These are phyloP conservation scores for Flexamia atlantica DNA, from an alignment of 2,888 invertebrate genomes.

Conservation along the genomic window DNA sequence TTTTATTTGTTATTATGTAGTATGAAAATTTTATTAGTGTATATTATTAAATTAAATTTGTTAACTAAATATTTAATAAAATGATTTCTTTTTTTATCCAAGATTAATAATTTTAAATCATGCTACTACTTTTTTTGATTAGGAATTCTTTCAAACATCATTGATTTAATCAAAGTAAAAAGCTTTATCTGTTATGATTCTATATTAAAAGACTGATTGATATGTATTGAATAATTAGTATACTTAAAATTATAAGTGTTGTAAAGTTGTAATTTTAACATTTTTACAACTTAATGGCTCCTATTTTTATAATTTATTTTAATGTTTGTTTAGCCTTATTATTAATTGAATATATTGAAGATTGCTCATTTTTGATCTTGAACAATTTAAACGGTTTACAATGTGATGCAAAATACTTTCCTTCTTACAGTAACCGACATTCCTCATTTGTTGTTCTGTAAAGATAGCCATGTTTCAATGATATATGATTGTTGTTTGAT, in stretches of 20 bases:
- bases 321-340: not conserved
- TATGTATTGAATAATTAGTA: constrained; percentile 15
- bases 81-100: too few species aligned
- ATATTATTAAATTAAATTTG: too few species aligned
- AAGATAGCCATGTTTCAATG: not conserved
- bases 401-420: not conserved
- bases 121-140: too few species aligned
- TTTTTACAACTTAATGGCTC: not conserved
- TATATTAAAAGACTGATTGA: constrained; percentile 21
- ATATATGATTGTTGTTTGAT: constrained; percentile 38
- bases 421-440: not conserved
- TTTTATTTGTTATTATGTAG: too few species aligned
- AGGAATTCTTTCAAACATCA: too few species aligned
- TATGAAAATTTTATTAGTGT: too few species aligned
- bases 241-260: constrained; percentile 34
- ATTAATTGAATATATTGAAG: too few species aligned
- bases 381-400: not conserved
- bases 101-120: too few species aligned
- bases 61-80: too few species aligned
- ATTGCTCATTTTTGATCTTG: constrained; percentile 4
- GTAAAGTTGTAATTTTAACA: constrained; percentile 16
- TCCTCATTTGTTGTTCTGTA: constrained; percentile 10
- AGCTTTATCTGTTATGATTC: not conserved
- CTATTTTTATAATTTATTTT: not conserved
- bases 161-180: too few species aligned